Evolutionary conservation across 2,888 invertebrate species (phyloP).

Genomic region (Hemistola chrysoprasaria): DNA sequence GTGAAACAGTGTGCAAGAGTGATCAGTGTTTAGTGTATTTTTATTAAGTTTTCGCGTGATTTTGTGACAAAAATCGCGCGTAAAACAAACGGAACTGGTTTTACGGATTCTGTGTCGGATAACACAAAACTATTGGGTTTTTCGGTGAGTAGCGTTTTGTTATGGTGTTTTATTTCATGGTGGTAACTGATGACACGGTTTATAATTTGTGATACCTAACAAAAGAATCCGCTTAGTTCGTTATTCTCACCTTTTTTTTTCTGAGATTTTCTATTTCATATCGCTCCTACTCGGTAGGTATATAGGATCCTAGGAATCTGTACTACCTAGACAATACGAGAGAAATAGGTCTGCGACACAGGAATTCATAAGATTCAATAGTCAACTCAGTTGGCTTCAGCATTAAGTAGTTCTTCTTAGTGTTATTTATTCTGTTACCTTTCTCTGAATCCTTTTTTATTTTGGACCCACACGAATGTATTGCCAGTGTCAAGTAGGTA

Average conservation of each 20-base stretch:
- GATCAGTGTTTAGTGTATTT: constrained; percentile 46
- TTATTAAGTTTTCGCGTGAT: constrained; percentile 57
- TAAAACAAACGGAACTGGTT: constrained; percentile 68
- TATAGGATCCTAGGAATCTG: too few relatives aligned
- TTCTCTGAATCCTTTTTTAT: too few relatives aligned
- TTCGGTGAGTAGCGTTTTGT: constrained; percentile 62
- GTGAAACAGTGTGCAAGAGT: constrained; percentile 54
- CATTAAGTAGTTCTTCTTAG: too few relatives aligned
- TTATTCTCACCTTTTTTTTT: constrained; percentile 6
- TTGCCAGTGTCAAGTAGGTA: too few relatives aligned
- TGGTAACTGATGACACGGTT: constrained; percentile 38
- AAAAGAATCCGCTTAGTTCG: constrained; percentile 6
- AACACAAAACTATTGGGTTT: constrained; percentile 47
- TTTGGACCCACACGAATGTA: too few relatives aligned
- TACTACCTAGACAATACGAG: too few relatives aligned
- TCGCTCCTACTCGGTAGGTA: too few relatives aligned
- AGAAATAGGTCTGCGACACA: background rate
- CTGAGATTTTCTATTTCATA: too few relatives aligned
- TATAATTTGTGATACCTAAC: constrained; percentile 18
- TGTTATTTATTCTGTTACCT: too few relatives aligned
- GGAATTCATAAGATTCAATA: too few relatives aligned
- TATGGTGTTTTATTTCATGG: constrained; percentile 61
- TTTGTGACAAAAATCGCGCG: constrained; percentile 63
- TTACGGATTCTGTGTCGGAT: constrained; percentile 58
- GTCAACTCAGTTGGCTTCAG: too few relatives aligned